Evolutionary conservation across 1,140 invertebrate genomes (phyloP).

Genomic region (Heterodera schachtii): DNA sequence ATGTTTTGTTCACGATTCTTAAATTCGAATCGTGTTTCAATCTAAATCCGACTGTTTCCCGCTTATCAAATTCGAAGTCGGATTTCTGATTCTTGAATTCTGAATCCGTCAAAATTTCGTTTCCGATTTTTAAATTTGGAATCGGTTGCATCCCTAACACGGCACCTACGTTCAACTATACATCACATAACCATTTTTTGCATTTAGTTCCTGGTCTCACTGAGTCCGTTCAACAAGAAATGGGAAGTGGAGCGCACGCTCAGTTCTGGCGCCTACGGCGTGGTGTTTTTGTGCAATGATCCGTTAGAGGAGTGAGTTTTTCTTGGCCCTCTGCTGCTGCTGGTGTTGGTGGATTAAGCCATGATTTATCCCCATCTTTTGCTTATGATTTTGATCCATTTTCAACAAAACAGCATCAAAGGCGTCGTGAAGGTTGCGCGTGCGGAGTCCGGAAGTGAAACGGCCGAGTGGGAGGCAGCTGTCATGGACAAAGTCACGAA

Average conservation of each 20-base stretch:
- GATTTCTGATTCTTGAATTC: too few species aligned
- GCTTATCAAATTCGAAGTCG: too few species aligned
- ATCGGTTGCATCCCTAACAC: too few species aligned
- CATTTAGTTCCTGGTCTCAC: not conserved
- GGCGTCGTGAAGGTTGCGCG: conserved; percentile 19
- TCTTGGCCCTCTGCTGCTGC: conserved; percentile 10
- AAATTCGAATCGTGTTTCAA: too few species aligned
- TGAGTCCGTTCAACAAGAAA: conserved; percentile 43
- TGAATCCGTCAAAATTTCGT: too few species aligned
- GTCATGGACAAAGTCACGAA: conserved; percentile 43
- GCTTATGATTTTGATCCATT: too few species aligned
- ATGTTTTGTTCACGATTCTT: not conserved
- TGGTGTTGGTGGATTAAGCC: conserved; percentile 41
- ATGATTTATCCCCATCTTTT: conserved; percentile 16
- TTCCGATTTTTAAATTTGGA: too few species aligned
- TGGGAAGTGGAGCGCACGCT: conserved; percentile 45
- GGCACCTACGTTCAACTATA: too few species aligned
- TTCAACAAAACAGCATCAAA: not conserved
- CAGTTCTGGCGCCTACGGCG: conserved; percentile 49
- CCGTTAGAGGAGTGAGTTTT: conserved; percentile 18
- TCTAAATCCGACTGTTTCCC: too few species aligned
- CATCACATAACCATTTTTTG: too few species aligned
- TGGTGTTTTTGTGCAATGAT: conserved; percentile 47
- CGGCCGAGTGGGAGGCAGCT: conserved; percentile 47
- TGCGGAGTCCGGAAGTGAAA: conserved; percentile 38